Percentiles rank a stretch among this genome's conserved stretches.
Conservation (phyloP, 2,888 invertebrate genomes). For the Tetramorium bicarinatum region DNA sequence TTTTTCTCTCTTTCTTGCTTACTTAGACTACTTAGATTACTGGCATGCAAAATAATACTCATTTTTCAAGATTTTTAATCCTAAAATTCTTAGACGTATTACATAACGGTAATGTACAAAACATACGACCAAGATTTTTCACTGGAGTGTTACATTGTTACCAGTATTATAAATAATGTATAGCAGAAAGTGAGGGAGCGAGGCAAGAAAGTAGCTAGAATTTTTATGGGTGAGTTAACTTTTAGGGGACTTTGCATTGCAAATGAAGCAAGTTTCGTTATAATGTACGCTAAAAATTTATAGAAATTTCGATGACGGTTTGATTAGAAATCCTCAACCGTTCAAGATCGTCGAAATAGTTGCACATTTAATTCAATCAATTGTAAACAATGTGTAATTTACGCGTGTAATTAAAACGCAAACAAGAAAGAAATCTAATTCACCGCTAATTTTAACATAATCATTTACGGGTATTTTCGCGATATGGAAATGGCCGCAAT, state of each 20-base stretch:
- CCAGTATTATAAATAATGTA: conserved; percentile 45
- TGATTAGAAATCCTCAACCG: not conserved
- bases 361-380: not conserved
- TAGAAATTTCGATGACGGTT: conserved; percentile 29
- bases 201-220: conserved; percentile 19
- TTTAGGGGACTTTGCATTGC: conserved; percentile 42
- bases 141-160: conserved; percentile 17
- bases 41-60: not conserved
- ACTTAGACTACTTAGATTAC: not conserved
- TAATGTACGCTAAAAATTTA: conserved; percentile 43
- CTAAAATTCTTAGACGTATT: conserved; percentile 16
- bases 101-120: conserved; percentile 30
- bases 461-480: not conserved
- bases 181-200: conserved; percentile 3
- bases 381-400: not conserved
- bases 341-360: not conserved
- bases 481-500: conserved; percentile 23
- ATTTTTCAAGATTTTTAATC: not conserved
- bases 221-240: conserved; percentile 45
- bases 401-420: not conserved
- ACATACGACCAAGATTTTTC: conserved; percentile 26
- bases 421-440: not conserved
- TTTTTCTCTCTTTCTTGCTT: not conserved
- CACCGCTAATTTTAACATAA: not conserved
- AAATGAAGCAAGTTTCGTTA: conserved; percentile 43